These are phyloP conservation scores for Leptodactylus fuscus DNA, from an alignment of 2,113 vertebrate species.

Conservation along the genomic window DNA sequence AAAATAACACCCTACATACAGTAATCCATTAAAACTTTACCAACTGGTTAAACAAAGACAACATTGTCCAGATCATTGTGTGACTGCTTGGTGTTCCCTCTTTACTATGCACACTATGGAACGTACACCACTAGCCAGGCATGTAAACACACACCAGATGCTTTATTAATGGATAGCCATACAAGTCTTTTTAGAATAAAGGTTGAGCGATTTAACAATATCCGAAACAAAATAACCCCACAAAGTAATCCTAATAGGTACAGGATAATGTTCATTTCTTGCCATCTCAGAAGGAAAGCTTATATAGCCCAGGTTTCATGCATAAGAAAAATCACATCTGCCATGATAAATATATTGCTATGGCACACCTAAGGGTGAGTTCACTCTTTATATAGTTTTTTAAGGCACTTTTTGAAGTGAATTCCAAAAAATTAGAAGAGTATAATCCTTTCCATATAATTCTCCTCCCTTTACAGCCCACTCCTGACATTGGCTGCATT, in stretches of 20 bases:
- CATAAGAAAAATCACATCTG: neutral
- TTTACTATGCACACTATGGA: conserved; percentile 9
- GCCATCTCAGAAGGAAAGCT: neutral
- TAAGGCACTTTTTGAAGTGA: too few relatives aligned
- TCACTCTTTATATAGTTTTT: too few relatives aligned
- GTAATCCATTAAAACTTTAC: conserved; percentile 60
- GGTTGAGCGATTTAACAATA: neutral
- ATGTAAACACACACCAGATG: conserved; percentile 19
- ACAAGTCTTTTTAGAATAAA: neutral
- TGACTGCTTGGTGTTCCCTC: conserved; percentile 47
- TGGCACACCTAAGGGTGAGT: neutral
- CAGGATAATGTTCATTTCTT: neutral
- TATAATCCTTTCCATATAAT: too few relatives aligned
- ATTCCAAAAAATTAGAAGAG: too few relatives aligned
- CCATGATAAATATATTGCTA: neutral
- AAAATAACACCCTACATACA: conserved; percentile 60
- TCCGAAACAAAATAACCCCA: neutral
- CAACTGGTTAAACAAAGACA: conserved; percentile 42
- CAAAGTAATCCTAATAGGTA: neutral
- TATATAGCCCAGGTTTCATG: too few relatives aligned
- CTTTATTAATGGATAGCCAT: neutral
- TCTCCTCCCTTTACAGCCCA: too few relatives aligned
- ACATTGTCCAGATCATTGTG: conserved; percentile 59
- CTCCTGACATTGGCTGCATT: too few relatives aligned
- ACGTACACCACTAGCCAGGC: conserved; percentile 28